Base-by-base conservation (phyloP, 1,140 invertebrate genomes). In the Cherax destructor region DNA sequence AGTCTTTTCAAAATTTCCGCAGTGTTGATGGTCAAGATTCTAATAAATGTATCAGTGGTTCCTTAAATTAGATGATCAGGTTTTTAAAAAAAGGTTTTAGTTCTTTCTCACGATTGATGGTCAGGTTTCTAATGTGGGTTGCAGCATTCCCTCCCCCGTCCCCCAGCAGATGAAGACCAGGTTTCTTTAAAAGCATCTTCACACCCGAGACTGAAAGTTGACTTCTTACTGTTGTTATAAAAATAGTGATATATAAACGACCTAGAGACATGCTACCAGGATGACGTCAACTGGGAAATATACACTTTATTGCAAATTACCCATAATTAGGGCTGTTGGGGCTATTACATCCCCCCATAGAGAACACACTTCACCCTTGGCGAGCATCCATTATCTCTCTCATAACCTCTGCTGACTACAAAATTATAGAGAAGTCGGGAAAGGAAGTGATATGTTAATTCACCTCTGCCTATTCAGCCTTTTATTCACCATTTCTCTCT, bases 221-320 rank as follows among this genome's bases (percentile, higher is more conserved):
- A 41, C 30, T 41, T 41, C 30, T 41, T 41, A 41, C 30, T 41
- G 30, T 2, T 41, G 30, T 41, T 2, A 41, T 41, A 41, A 41
- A 41, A 41, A 41, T 65, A n/a, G 81, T 30, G 24, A 69, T 24
- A 41, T 52, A 24, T 47, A 16, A 88, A 41, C 30, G 86, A 61
- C 72, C 50, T 74, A 81, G 18, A 21, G 52, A 49, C 56, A 59
- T 11, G 11, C 81, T 18, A 84, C 61, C 30, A 16, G 49, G 13
- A 72, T 79, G 24, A 83, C 83, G 83, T 79, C 18, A 80, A 83
- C 30, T 13, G 77, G 49, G 56, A 69, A 80, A 79, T 79, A 77
- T 90, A 65, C 81, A 72, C 41, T 86, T 91, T 85, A 72, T 91
- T 69, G 74, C 80, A 91, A 91, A 7, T 86, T 91, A 47, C 83